Evolutionary conservation across 2,113 vertebrate species (phyloP).

Genomic region (Salminus brasiliensis): DNA sequence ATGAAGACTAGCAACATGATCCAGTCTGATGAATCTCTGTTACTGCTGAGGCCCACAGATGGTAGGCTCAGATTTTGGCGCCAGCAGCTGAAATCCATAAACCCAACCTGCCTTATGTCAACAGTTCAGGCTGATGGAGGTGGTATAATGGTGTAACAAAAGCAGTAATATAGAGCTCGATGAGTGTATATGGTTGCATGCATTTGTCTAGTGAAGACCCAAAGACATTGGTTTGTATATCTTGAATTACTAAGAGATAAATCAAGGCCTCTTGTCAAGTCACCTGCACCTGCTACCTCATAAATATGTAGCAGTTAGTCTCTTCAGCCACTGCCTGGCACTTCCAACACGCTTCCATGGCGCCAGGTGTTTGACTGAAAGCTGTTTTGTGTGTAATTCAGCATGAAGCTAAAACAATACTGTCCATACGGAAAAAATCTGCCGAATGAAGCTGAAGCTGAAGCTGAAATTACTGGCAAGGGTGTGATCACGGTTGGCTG

Average conservation of each 20-base stretch:
- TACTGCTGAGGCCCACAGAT: no score
- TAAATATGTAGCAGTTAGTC: conserved; percentile 38
- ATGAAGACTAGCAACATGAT: no score
- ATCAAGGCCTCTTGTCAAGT: conserved; percentile 20
- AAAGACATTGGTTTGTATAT: conserved; percentile 26
- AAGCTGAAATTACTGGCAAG: not conserved
- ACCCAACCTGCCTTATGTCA: no score
- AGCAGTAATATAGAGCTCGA: no score
- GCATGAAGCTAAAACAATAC: not conserved
- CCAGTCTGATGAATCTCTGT: no score
- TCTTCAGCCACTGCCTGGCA: not conserved
- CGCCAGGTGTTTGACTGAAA: not conserved
- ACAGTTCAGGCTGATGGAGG: no score
- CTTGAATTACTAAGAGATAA: not conserved
- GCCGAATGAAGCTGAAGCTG: not conserved
- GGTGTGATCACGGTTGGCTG: not conserved
- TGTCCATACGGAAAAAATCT: not conserved
- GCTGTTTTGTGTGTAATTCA: conserved; percentile 4
- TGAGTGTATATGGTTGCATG: no score
- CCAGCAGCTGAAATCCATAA: no score
- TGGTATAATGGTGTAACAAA: no score
- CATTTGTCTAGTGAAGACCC: not conserved
- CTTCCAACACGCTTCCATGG: not conserved
- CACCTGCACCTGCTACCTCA: conserved; percentile 53
- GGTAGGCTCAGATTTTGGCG: no score